These are phyloP conservation scores for Campoletis raptor DNA, from an alignment of 2,888 invertebrate species.

Conservation along the genomic window DNA sequence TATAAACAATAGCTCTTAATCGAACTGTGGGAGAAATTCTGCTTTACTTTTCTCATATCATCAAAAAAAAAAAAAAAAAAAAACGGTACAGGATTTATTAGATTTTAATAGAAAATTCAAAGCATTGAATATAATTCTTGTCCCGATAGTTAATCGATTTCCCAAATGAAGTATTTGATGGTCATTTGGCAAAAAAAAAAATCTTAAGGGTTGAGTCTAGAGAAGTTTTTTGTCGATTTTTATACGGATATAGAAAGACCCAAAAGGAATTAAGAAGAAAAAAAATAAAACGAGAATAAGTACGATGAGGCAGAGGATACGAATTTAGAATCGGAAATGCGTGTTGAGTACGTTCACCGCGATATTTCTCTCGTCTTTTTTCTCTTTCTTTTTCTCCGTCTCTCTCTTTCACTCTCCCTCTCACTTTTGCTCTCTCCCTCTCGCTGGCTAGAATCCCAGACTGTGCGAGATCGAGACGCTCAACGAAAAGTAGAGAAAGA, in stretches of 20 bases:
- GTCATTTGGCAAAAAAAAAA: conserved; percentile 12
- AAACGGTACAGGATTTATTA: neutral
- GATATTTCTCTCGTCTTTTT: conserved; percentile 73
- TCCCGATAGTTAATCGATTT: neutral
- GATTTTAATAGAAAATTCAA: neutral
- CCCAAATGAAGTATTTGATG: neutral
- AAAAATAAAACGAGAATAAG: conserved; percentile 53
- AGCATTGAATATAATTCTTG: neutral
- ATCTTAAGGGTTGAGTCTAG: conserved; percentile 1
- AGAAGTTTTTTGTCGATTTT: conserved; percentile 59
- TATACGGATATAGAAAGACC: conserved; percentile 62
- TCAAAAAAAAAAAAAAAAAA: neutral
- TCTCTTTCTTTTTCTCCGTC: conserved; percentile 66
- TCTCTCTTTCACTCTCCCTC: conserved; percentile 66
- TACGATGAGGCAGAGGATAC: conserved; percentile 71
- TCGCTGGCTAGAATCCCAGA: conserved; percentile 80
- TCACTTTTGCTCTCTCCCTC: conserved; percentile 69
- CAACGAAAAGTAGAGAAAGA: conserved; percentile 54
- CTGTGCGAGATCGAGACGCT: conserved; percentile 66
- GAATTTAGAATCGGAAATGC: conserved; percentile 83
- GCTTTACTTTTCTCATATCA: neutral
- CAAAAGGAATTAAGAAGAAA: conserved; percentile 54
- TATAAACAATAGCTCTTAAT: neutral
- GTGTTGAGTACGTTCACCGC: conserved; percentile 77
- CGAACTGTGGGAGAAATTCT: neutral